Evolutionary conservation across 2,797 vertebrate genomes (phyloP), one percentile per base, ranked within the genome.

Genomic region (Bufotes viridis): DNA sequence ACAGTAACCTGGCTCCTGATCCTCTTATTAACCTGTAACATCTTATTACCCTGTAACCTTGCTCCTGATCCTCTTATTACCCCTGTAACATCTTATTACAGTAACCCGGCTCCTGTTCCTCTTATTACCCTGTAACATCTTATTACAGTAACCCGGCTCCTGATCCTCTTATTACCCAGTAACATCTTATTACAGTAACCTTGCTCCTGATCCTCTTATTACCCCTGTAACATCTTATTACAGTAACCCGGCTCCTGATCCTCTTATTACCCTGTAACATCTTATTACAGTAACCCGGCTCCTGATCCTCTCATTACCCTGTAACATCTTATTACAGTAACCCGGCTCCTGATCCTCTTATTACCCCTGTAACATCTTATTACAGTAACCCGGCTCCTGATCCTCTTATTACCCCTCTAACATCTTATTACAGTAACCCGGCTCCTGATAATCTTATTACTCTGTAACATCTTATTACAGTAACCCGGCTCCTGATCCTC

Each of bases 131-230:
- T 57, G 29, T 79, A 78, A 24, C 78, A 22, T 86, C 34, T 86
- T 85, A 80, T 86, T 80, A 78, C 55, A 87, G 76, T 72, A 81
- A 80, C 85, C 85, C 78, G 24, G 49, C 49, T 61, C 57, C 61
- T 69, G 78, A 86, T 29, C 63, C 22, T 67, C 82, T 79, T 60
- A 57, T 79, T 78, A 78, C 76, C 61, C 76, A 29, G 24, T 79
- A 79, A 58, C 76, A 26, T 60, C 22, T 63, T 85, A 75, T 85
- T 75, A 70, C 53, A 87, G 51, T 60, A 81, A 72, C 78, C 78
- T 15, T 10, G 13, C 53, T 34, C 65, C 78, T 81, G 85, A 87
- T 18, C 29, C 42, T 53, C 70, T 67, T 79, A 63, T 70, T 63
- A 42, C 76, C 69, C 69, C 69, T 72, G 15, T 72, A 72, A 72